Percentiles rank a stretch among this genome's conserved stretches.
These are phyloP conservation scores for Hemibagrus wyckioides DNA, from an alignment of 2,113 vertebrate species.

Conservation along the genomic window DNA sequence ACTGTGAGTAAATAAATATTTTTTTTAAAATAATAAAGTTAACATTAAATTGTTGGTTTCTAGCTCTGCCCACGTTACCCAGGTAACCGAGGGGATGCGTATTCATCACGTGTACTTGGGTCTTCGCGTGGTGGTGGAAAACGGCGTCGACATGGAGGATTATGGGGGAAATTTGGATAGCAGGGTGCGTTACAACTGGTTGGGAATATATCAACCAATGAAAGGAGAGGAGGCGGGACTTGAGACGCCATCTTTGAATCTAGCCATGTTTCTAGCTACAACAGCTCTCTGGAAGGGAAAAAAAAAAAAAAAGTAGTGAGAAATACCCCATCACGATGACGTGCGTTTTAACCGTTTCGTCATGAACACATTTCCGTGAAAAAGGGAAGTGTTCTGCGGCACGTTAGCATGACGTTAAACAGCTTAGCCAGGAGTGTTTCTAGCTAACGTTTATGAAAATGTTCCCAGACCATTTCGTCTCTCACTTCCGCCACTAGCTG, in stretches of 20 bases:
- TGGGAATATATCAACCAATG: neutral
- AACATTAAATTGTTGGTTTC: neutral
- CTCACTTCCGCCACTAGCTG: no score
- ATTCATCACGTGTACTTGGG: neutral
- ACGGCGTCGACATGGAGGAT: neutral
- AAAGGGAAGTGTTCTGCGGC: neutral
- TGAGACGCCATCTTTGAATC: neutral
- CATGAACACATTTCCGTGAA: neutral
- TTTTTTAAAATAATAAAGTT: neutral
- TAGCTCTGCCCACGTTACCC: neutral
- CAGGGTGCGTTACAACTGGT: neutral
- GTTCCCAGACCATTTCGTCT: neutral
- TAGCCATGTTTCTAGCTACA: neutral
- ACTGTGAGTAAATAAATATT: neutral
- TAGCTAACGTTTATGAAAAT: no score
- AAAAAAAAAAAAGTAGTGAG: neutral
- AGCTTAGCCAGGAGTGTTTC: neutral
- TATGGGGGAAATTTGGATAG: neutral
- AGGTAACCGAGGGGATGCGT: neutral
- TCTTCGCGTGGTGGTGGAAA: neutral
- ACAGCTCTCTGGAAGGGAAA: neutral
- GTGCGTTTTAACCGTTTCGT: neutral
- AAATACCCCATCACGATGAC: neutral
- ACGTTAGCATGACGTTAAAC: neutral
- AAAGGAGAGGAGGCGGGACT: neutral